Base-by-base conservation (phyloP, 1,140 invertebrate species). In the Scaptodrosophila lebanonensis region DNA sequence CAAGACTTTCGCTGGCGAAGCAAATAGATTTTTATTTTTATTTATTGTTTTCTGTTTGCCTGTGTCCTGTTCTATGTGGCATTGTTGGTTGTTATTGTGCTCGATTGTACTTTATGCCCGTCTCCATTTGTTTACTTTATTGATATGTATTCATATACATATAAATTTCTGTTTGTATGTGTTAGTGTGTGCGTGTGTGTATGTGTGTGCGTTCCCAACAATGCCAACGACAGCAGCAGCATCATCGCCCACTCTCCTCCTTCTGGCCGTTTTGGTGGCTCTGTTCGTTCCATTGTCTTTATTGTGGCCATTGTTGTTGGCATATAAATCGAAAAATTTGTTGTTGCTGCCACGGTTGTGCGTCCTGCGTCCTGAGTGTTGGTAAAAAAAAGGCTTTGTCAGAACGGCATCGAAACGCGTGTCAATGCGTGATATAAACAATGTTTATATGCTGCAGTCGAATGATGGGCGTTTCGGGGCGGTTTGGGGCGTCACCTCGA, bases 301-400 rank as follows among this genome's bases (percentile, higher is more conserved):
- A 20, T 42, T 27, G 29, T n/a, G 39, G 17, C 33, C 50, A n/a
- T 50, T 47, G 17, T 45, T 33, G 20, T 29, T 15, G 49, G 65
- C 54, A 73, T 79, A 79, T 79, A 72, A 77, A 77, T 77, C 59
- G 72, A 79, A 68, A 64, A 65, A 42, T 79, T 25, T 60, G 13
- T 48, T 48, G 39, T 35, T 59, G 29, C 27, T 40, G 17, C 30
- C 29, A 45, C n/a, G n/a, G n/a, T n/a, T n/a, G n/a, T n/a, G n/a
- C n/a, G n/a, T n/a, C n/a, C n/a, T n/a, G n/a, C n/a, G n/a, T n/a
- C n/a, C n/a, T n/a, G n/a, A n/a, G n/a, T n/a, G n/a, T n/a, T n/a
- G n/a, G n/a, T n/a, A n/a, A n/a, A n/a, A n/a, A n/a, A n/a, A n/a
- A n/a, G n/a, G n/a, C n/a, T n/a, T n/a, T n/a, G n/a, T n/a, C n/a